Conservation (phyloP, 1,140 invertebrate genomes). For the Coelopa frigida region DNA sequence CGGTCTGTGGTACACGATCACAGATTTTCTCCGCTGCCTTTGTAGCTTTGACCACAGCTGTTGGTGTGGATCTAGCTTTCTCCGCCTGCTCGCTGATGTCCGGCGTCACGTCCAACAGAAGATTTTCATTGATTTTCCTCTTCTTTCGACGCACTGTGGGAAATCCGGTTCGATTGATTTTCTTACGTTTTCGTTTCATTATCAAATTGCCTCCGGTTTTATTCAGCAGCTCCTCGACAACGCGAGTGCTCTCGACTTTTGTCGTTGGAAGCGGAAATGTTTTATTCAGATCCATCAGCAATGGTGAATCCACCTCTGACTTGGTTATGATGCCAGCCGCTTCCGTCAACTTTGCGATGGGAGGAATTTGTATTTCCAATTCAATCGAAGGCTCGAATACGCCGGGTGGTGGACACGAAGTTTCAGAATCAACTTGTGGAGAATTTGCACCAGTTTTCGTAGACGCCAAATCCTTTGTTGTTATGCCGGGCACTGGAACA, state of each 20-base stretch:
- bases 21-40: conserved; percentile 45
- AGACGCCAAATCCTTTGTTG: no score
- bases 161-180: conserved; percentile 80
- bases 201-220: conserved; percentile 46
- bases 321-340: conserved; percentile 39
- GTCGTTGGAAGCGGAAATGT: conserved; percentile 12
- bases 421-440: conserved; percentile 6
- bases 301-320: conserved; percentile 35
- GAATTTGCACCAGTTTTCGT: no score
- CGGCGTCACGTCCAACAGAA: conserved; percentile 5
- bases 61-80: not conserved
- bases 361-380: conserved; percentile 55
- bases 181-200: conserved; percentile 63
- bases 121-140: conserved; percentile 51
- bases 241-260: conserved; percentile 24
- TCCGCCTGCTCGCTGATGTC: conserved; percentile 4
- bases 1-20: conserved; percentile 57
- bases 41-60: not conserved
- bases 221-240: conserved; percentile 37
- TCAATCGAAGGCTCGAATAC: conserved; percentile 58
- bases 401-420: conserved; percentile 48
- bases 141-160: conserved; percentile 79
- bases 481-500: no score
- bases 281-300: conserved; percentile 30
- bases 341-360: conserved; percentile 46